These are phyloP conservation scores for Arothron firmamentum DNA, from an alignment of 2,113 vertebrate species.

Conservation along the genomic window DNA sequence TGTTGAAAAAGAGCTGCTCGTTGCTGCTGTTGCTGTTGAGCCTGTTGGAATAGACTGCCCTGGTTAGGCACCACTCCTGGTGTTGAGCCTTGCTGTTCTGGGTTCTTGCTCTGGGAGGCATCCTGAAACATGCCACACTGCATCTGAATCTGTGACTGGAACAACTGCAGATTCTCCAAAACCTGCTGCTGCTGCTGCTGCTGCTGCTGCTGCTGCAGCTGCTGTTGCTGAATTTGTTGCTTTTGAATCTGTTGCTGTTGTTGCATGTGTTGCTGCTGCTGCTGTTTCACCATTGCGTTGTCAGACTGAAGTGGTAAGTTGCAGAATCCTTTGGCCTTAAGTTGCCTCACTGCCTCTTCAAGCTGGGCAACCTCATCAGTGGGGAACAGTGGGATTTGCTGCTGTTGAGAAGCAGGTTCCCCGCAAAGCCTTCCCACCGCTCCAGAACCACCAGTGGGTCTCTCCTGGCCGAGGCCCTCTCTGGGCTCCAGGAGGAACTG, in stretches of 20 bases:
- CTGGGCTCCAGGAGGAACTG: slow-evolving; percentile 78
- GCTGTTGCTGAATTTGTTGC: slow-evolving; percentile 83
- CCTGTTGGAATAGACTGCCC: slow-evolving; percentile 78
- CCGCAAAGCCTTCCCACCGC: slow-evolving; percentile 62
- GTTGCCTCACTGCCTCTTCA: slow-evolving; percentile 90
- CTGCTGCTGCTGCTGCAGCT: slow-evolving; percentile 82
- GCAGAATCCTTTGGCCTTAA: slow-evolving; percentile 86
- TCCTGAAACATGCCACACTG: slow-evolving; percentile 86
- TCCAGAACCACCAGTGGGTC: slow-evolving; percentile 51
- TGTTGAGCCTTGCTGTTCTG: slow-evolving; percentile 79
- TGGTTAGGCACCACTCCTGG: slow-evolving; percentile 78
- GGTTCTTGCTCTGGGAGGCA: slow-evolving; percentile 74
- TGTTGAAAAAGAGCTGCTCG: slow-evolving; percentile 88
- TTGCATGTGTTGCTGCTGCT: slow-evolving; percentile 79
- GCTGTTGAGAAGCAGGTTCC: slow-evolving; percentile 79
- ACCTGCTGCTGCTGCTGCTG: slow-evolving; percentile 84
- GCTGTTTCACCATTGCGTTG: slow-evolving; percentile 78
- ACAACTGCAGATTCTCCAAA: slow-evolving; percentile 80
- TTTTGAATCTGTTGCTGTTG: slow-evolving; percentile 81
- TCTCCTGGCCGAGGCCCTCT: slow-evolving; percentile 80
- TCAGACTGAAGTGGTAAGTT: slow-evolving; percentile 83
- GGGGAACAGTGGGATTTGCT: slow-evolving; percentile 84
- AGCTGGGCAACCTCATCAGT: slow-evolving; percentile 86
- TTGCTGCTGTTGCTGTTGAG: slow-evolving; percentile 72
- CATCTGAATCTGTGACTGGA: slow-evolving; percentile 89